Percentiles rank a stretch among this genome's conserved stretches.
These are phyloP conservation scores for Amyelois transitella DNA, from an alignment of 1,140 invertebrate species.

Conservation along the genomic window DNA sequence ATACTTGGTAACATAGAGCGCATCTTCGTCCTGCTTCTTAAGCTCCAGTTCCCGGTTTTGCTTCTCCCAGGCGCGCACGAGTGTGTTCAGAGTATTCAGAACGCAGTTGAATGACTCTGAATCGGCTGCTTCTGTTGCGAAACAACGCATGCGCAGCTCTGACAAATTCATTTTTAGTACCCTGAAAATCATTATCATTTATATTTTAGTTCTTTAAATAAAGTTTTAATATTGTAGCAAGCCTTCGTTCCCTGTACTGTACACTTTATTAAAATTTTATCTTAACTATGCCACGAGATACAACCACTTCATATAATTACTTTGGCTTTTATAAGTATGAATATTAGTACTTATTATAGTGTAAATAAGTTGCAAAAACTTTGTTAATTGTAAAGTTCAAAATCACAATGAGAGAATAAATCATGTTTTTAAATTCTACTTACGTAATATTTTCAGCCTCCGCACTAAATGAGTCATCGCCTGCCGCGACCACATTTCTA, in stretches of 20 bases:
- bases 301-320: too few species aligned
- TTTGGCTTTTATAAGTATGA: too few species aligned
- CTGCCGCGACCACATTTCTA: conserved; percentile 22
- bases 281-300: too few species aligned
- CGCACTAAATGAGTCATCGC: conserved; percentile 28
- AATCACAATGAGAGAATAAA: too few species aligned
- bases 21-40: conserved; percentile 84
- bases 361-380: too few species aligned
- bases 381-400: too few species aligned
- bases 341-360: too few species aligned
- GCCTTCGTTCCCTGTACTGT: too few species aligned
- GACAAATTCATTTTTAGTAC: conserved; percentile 79
- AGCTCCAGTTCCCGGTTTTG: conserved; percentile 81
- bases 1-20: conserved; percentile 87
- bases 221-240: too few species aligned
- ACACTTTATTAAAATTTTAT: too few species aligned
- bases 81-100: conserved; percentile 74
- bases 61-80: conserved; percentile 84
- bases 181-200: conserved; percentile 47
- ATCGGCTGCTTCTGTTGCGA: conserved; percentile 67
- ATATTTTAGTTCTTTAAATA: neutral
- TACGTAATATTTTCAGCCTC: conserved; percentile 47
- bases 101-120: conserved; percentile 69
- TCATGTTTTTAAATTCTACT: too few species aligned
- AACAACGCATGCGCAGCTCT: conserved; percentile 78